Conservation (phyloP, 2,888 invertebrate species). For the Zygothrica quintamaculata region DNA sequence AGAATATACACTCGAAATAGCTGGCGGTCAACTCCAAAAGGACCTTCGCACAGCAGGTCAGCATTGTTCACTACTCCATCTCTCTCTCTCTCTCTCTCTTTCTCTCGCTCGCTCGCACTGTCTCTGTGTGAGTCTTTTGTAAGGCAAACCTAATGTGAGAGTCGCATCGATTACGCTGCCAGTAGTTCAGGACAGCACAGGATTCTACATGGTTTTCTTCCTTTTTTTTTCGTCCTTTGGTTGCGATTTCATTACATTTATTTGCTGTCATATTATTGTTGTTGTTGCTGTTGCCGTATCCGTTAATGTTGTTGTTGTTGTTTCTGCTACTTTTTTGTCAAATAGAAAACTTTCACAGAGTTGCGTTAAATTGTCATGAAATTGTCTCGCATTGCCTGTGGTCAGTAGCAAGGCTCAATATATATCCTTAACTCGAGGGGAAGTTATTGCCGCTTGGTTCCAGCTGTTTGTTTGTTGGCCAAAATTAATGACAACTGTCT, state of each 20-base stretch:
- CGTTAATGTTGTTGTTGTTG: constrained; percentile 34
- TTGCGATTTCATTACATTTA: constrained; percentile 60
- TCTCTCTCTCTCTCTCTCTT: constrained; percentile 10
- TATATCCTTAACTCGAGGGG: too few relatives aligned
- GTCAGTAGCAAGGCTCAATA: constrained; percentile 45
- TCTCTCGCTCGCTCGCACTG: constrained; percentile 10
- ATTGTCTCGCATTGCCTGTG: constrained; percentile 48
- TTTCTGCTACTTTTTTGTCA: constrained; percentile 33
- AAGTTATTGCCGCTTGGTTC: too few relatives aligned
- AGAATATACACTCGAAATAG: constrained; percentile 55
- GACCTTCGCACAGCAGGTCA: constrained; percentile 12
- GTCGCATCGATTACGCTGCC: constrained; percentile 74
- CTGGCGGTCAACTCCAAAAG: constrained; percentile 43
- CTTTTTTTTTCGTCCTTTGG: constrained; percentile 43
- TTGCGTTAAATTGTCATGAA: constrained; percentile 77
- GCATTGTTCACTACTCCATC: constrained; percentile 3
- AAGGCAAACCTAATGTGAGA: constrained; percentile 60
- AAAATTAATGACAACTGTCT: constrained; percentile 80
- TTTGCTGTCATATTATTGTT: constrained; percentile 17
- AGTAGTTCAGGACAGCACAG: background rate
- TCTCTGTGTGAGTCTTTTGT: background rate
- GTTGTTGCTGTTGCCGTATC: constrained; percentile 37
- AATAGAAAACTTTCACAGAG: constrained; percentile 54
- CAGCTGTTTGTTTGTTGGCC: constrained; percentile 41
- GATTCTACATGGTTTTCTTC: constrained; percentile 19